A percentile compares a stretch with the other conserved stretches of the same genome.
Evolutionary conservation across 2,797 vertebrate species (phyloP).

Genomic region (Thripadectes ignobilis): DNA sequence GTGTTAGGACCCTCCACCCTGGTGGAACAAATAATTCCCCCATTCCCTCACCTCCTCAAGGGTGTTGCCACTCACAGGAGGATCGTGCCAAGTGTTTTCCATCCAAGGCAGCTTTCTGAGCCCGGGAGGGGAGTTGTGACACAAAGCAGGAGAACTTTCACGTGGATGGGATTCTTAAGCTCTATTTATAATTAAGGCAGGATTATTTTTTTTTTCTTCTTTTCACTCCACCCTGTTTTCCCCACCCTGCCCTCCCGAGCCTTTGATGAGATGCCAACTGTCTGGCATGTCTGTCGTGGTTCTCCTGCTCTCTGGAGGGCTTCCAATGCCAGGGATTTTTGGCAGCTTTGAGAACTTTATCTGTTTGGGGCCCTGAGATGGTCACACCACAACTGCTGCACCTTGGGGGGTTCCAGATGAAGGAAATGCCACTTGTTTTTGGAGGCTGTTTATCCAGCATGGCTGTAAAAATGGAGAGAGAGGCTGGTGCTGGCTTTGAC

Average conservation of each 20-base stretch:
- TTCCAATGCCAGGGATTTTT: neutral
- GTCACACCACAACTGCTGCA: neutral
- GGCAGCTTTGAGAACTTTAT: neutral
- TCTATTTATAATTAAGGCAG: constrained; percentile 3
- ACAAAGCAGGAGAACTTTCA: neutral
- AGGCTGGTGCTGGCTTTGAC: neutral
- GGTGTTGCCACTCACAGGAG: neutral
- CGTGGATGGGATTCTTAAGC: constrained; percentile 27
- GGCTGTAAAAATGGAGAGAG: fast-evolving
- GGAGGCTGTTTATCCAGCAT: fast-evolving
- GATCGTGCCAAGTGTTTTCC: neutral
- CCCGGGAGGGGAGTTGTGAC: neutral
- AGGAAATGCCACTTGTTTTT: neutral
- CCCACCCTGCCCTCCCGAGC: neutral
- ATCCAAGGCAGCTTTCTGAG: constrained; percentile 10
- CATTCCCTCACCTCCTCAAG: neutral
- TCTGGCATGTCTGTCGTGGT: neutral
- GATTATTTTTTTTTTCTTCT: neutral
- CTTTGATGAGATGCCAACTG: constrained; percentile 26
- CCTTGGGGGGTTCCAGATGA: neutral
- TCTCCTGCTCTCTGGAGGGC: neutral
- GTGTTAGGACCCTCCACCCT: too few relatives aligned
- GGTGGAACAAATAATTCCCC: too few relatives aligned
- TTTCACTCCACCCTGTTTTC: constrained; percentile 4
- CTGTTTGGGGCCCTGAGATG: fast-evolving